These are phyloP conservation scores for Rapana venosa DNA, from an alignment of 2,888 invertebrate species.

Conservation along the genomic window DNA sequence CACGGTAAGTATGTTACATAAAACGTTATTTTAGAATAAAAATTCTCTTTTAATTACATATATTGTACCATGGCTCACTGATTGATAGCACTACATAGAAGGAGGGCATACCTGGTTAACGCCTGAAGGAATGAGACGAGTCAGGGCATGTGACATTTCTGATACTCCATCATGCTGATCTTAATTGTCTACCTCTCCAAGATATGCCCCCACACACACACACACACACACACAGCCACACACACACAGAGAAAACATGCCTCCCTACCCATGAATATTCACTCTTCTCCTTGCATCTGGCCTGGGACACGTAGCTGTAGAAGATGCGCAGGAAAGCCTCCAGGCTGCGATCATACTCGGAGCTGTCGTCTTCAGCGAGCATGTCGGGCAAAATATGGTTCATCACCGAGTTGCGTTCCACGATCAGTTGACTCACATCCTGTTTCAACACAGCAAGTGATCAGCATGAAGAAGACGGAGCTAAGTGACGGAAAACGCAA, in stretches of 20 bases:
- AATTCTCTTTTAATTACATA: too few relatives aligned
- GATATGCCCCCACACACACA: not conserved
- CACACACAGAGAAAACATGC: not conserved
- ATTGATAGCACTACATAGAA: too few relatives aligned
- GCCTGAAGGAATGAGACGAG: too few relatives aligned
- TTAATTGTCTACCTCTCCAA: too few relatives aligned
- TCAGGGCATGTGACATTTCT: too few relatives aligned
- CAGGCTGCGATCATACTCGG: slow-evolving; percentile 62
- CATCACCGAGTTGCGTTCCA: slow-evolving; percentile 92
- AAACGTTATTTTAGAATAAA: too few relatives aligned
- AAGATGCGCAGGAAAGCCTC: slow-evolving; percentile 76
- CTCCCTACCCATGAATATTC: slow-evolving; percentile 77
- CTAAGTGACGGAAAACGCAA: too few relatives aligned
- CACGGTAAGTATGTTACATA: too few relatives aligned
- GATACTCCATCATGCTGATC: too few relatives aligned
- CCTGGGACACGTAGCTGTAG: slow-evolving; percentile 78
- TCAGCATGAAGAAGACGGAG: too few relatives aligned
- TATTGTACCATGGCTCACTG: too few relatives aligned
- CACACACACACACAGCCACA: not conserved
- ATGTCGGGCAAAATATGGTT: slow-evolving; percentile 85
- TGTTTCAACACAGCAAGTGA: slow-evolving; percentile 74
- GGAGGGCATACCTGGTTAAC: too few relatives aligned
- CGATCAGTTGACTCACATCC: slow-evolving; percentile 93
- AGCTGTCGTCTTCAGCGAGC: slow-evolving; percentile 50
- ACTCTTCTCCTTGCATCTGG: slow-evolving; percentile 83